A percentile compares a stretch with the other conserved stretches of the same genome.
phyloP scores from a whole-genome alignment of 2,797 vertebrate genomes.

The Lates japonicus region DNA sequence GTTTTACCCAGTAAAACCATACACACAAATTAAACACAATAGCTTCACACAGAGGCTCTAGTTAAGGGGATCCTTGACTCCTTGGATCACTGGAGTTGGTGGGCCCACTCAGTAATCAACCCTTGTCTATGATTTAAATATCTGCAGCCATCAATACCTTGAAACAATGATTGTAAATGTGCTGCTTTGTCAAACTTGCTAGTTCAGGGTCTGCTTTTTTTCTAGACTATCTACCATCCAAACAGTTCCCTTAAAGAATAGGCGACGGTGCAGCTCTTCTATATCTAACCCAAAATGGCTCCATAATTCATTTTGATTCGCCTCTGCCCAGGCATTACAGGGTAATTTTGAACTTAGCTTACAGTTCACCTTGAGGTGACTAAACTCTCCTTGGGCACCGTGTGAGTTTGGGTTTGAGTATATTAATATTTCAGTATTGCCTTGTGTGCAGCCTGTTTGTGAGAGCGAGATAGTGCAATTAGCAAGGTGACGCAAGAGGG shows the following conservation, averaged over 20 bases:
- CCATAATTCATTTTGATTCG: constrained; percentile 27
- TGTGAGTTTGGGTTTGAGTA: constrained; percentile 37
- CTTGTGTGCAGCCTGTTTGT: constrained; percentile 28
- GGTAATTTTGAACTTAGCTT: constrained; percentile 46
- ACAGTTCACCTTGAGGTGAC: constrained; percentile 66
- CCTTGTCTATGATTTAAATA: neutral
- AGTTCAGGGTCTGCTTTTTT: too few species aligned
- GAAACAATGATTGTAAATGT: neutral
- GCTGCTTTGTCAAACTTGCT: neutral
- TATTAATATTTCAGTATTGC: constrained; percentile 56
- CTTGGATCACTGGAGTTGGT: neutral
- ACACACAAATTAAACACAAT: neutral
- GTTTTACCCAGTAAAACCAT: neutral
- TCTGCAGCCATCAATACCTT: neutral
- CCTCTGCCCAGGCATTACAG: constrained; percentile 17
- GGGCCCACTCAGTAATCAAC: neutral
- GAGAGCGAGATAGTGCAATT: constrained; percentile 48
- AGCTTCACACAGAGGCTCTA: neutral
- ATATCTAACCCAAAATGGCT: constrained; percentile 23
- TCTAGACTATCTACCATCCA: neutral
- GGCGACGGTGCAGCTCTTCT: neutral
- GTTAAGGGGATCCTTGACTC: neutral
- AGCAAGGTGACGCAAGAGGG: constrained; percentile 55
- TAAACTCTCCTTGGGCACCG: constrained; percentile 51
- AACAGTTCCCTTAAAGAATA: neutral